phyloP scores from a whole-genome alignment of 2,797 vertebrate species.

The Hafferia zeledoni region DNA sequence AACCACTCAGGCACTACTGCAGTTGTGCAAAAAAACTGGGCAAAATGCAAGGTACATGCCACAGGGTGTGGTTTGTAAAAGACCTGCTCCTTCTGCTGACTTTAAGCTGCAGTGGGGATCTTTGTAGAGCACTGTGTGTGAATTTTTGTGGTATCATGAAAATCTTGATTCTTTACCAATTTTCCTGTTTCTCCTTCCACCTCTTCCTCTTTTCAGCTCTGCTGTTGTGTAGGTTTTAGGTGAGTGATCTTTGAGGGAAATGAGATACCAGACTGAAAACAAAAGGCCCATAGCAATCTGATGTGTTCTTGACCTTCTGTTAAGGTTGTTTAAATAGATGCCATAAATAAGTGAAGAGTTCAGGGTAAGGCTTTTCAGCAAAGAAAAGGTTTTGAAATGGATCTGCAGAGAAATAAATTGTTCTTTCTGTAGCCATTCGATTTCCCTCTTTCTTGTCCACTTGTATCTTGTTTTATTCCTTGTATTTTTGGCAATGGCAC shows the following conservation, averaged over 20 bases:
- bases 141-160: not conserved
- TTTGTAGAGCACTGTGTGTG: not conserved
- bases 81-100: not conserved
- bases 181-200: not conserved
- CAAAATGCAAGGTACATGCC: not conserved
- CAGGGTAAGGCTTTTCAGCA: not conserved
- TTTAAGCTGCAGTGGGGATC: not conserved
- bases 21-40: not conserved
- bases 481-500: not conserved
- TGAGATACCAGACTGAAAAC: conserved; percentile 13
- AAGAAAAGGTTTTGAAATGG: conserved; percentile 2
- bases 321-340: conserved; percentile 10
- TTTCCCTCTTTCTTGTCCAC: not conserved
- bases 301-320: conserved; percentile 27
- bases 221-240: not conserved
- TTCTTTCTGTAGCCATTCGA: not conserved
- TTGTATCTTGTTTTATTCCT: not conserved
- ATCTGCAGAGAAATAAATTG: not conserved
- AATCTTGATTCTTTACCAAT: not conserved
- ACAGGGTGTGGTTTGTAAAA: not conserved
- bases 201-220: not conserved
- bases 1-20: not conserved
- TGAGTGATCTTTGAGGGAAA: conserved; percentile 21
- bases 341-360: conserved; percentile 33
- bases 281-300: not conserved